phyloP scores from a whole-genome alignment of 2,888 invertebrate species.

The Gastracanthus pulcherrimus region DNA sequence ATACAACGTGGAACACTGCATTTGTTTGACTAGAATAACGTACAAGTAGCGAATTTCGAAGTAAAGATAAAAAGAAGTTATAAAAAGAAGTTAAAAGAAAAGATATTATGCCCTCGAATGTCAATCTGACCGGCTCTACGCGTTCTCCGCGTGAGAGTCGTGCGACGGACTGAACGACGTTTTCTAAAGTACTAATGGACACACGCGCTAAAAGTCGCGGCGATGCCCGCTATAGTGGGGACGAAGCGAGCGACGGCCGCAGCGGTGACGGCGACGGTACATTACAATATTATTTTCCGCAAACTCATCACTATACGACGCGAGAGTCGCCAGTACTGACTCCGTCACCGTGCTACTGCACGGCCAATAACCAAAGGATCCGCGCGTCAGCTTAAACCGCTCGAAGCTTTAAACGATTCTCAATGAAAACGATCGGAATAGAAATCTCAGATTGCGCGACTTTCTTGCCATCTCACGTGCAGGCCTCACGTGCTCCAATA shows the following conservation, averaged over 20 bases:
- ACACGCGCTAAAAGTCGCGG: slow-evolving; percentile 7
- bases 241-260: neutral
- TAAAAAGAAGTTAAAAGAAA: neutral
- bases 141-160: slow-evolving; percentile 51
- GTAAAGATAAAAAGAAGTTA: neutral
- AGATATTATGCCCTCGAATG: neutral
- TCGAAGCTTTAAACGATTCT: neutral
- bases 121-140: slow-evolving; percentile 31
- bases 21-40: neutral
- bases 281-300: slow-evolving; percentile 34
- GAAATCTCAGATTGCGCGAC: neutral
- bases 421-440: neutral
- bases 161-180: slow-evolving; percentile 3
- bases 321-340: neutral
- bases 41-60: neutral
- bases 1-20: neutral
- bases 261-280: neutral
- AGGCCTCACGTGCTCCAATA: neutral
- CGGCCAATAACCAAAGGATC: too few relatives aligned
- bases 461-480: slow-evolving; percentile 11
- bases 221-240: neutral
- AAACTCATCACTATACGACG: slow-evolving; percentile 17
- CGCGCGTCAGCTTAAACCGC: neutral
- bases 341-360: too few relatives aligned
- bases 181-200: slow-evolving; percentile 14